Conservation (phyloP, 2,797 vertebrate species). For the Euphonia xanthogaster region DNA sequence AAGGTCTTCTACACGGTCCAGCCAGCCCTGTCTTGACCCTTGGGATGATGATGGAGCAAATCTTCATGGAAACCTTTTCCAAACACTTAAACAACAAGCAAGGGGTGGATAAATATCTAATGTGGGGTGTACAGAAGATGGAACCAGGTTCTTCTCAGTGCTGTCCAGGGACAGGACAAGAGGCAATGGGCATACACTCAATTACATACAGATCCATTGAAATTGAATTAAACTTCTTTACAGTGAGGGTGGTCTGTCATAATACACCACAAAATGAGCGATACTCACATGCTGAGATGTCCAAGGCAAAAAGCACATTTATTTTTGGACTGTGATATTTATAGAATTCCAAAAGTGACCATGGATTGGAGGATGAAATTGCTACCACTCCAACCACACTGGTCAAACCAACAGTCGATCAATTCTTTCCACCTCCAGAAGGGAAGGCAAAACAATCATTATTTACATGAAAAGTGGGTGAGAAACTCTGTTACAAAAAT, state of each 20-base stretch:
- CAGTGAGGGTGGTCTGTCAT: no score
- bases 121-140: not conserved
- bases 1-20: not conserved
- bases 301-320: not conserved
- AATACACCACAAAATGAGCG: fast-evolving
- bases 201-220: not conserved
- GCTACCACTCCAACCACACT: not conserved
- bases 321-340: not conserved
- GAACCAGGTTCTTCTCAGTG: not conserved
- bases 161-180: not conserved
- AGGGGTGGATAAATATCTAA: not conserved
- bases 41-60: not conserved
- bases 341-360: not conserved
- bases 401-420: not conserved
- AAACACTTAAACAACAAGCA: not conserved
- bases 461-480: fast-evolving
- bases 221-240: not conserved
- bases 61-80: not conserved
- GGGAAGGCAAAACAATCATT: not conserved
- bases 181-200: not conserved
- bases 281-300: not conserved
- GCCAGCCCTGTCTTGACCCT: not conserved
- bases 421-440: not conserved
- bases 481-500: not conserved
- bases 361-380: not conserved